These are phyloP conservation scores for Ancistrus triradiatus DNA, from an alignment of 2,113 vertebrate species.

Conservation along the genomic window DNA sequence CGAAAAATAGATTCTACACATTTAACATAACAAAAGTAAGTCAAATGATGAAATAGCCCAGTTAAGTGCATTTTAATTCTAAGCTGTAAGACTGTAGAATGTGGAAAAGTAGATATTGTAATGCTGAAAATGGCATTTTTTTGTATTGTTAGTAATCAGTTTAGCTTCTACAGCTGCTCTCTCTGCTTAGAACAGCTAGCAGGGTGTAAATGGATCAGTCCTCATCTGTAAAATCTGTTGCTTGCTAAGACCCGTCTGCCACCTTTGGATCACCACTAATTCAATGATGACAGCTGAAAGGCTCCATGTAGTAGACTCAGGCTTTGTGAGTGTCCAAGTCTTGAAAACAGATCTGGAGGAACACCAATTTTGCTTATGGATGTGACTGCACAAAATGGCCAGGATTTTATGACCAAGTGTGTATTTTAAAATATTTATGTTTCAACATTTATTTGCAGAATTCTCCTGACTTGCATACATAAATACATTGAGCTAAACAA, in stretches of 20 bases:
- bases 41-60: too few relatives aligned
- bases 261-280: conserved; percentile 36
- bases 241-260: conserved; percentile 36
- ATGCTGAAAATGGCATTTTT: not conserved
- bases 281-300: conserved; percentile 62
- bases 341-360: conserved; percentile 57
- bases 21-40: too few relatives aligned
- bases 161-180: conserved; percentile 9
- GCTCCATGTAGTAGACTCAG: conserved; percentile 57
- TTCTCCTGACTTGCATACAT: too few relatives aligned
- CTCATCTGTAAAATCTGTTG: conserved; percentile 22
- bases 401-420: not conserved
- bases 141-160: not conserved
- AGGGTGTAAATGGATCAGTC: conserved; percentile 22
- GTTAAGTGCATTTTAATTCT: too few relatives aligned
- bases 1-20: too few relatives aligned
- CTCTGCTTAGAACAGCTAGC: not conserved
- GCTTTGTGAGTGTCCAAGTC: conserved; percentile 33
- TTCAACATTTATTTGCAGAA: too few relatives aligned
- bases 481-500: too few relatives aligned
- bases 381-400: too few relatives aligned
- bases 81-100: too few relatives aligned
- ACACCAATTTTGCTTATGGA: conserved; percentile 42
- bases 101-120: too few relatives aligned
- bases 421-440: too few relatives aligned